Evolutionary conservation across 2,113 vertebrate genomes (phyloP).

Genomic region (Takifugu flavidus): DNA sequence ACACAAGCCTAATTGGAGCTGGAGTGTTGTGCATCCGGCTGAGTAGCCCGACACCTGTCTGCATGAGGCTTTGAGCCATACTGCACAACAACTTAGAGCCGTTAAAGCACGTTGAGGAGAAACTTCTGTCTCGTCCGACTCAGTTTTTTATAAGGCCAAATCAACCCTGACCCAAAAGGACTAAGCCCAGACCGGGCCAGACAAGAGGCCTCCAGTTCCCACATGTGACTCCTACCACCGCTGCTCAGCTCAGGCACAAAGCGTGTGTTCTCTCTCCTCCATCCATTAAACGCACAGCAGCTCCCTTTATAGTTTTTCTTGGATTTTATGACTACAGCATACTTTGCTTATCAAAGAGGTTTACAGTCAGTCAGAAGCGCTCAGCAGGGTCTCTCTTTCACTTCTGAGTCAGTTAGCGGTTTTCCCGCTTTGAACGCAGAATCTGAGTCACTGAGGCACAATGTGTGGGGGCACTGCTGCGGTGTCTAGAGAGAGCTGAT

Average conservation of each 20-base stretch:
- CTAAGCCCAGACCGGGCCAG: constrained; percentile 1
- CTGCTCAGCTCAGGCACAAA: constrained; percentile 29
- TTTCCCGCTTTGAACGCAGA: constrained; percentile 12
- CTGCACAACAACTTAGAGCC: constrained; percentile 18
- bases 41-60: constrained; percentile 40
- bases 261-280: constrained; percentile 24
- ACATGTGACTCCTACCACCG: constrained; percentile 19
- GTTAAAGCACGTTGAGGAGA: constrained; percentile 12
- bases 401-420: constrained; percentile 40
- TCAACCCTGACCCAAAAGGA: constrained; percentile 5
- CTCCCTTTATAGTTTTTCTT: constrained; percentile 27
- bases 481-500: constrained; percentile 32
- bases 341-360: neutral
- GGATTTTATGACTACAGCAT: constrained; percentile 11
- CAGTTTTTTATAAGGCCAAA: constrained; percentile 21
- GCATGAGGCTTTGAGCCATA: constrained; percentile 10
- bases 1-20: constrained; percentile 37
- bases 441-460: constrained; percentile 48
- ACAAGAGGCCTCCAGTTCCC: constrained; percentile 24
- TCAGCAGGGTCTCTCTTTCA: constrained; percentile 21
- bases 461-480: constrained; percentile 39
- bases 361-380: constrained; percentile 25
- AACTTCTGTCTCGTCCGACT: constrained; percentile 4
- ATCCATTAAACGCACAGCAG: constrained; percentile 39
- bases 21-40: constrained; percentile 17